Base-by-base conservation (phyloP, 2,888 invertebrate genomes). In the Pseudococcus jackbeardsleyi region DNA sequence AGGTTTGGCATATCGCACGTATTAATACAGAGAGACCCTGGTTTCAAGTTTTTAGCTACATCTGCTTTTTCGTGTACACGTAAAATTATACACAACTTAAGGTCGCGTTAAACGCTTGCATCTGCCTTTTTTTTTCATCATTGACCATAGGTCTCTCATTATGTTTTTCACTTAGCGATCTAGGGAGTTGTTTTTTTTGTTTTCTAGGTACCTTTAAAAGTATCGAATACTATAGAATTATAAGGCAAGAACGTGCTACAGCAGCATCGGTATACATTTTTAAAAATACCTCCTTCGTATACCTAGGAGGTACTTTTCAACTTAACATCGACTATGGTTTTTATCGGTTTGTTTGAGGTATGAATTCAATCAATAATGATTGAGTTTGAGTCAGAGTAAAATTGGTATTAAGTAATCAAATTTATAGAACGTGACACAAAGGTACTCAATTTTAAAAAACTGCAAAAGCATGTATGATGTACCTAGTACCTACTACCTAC, bases 81-180 rank as follows among this genome's bases (percentile, higher is more conserved):
- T 64, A 64, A 59, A 64, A 64, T 64, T 64, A 64, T 64, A 64
- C 64, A 64, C 64, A 64, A 64, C 64, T 64, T 64, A 19, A 64
- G 64, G 64, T 64, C 64, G 64, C 64, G 22, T 22, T 64, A 22
- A 64, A 64, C 64, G 64, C 64, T 64, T 22, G 22, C 64, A 64
- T 64, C 64, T 64, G 64, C 64, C 64, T 22, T 19, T 22, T 22
- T 64, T 64, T 64, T 64, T 64, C 72, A 72, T 82, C 79, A 82
- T 82, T 82, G 79, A 82, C 79, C 79, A 82, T 82, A 82, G 79
- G 79, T 82, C 79, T 82, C 79, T 82, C 79, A 46, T 82, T 82
- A 42, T 82, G 46, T 46, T 82, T 77, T 46, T 82, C 79, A 46
- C 42, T 42, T 82, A 82, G 42, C 79, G 42, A 46, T 82, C 79